phyloP scores from a whole-genome alignment of 2,113 vertebrate genomes.

The Labeo rohita region DNA sequence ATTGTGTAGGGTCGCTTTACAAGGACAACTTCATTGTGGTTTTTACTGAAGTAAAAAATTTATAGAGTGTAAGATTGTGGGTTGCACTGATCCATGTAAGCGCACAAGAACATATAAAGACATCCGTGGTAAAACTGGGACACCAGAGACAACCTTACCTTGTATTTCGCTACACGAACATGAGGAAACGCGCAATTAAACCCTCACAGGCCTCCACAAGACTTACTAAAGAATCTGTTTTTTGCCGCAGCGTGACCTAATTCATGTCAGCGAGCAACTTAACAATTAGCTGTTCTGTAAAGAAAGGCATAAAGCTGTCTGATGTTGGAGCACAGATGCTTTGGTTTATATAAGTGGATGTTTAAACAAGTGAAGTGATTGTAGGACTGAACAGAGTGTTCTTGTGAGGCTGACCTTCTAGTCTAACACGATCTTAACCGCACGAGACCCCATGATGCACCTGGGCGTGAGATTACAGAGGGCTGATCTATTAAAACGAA shows the following conservation, averaged over 20 bases:
- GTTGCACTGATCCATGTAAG: not conserved
- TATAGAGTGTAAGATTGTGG: not conserved
- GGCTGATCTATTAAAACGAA: not conserved
- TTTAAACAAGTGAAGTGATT: conserved; percentile 38
- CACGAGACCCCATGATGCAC: conserved; percentile 1
- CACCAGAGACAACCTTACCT: not conserved
- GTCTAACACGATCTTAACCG: conserved; percentile 3
- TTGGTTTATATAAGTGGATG: not conserved
- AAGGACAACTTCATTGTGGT: not conserved
- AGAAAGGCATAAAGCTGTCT: not conserved
- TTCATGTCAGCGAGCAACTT: conserved; percentile 6
- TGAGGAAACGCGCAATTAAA: not conserved
- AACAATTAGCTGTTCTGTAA: not conserved
- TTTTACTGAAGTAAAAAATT: not conserved
- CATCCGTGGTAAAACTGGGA: not conserved
- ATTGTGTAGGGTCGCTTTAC: not conserved
- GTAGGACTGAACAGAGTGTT: conserved; percentile 1
- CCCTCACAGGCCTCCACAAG: not conserved
- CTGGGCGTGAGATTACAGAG: not conserved
- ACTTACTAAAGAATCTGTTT: not conserved
- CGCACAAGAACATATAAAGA: not conserved
- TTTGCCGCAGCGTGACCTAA: not conserved
- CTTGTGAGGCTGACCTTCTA: conserved; percentile 23
- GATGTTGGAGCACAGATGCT: conserved; percentile 15
- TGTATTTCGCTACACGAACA: not conserved